Evolutionary conservation across 2,113 vertebrate species (phyloP), one percentile per base, ranked within the genome.

Genomic region (Megaceryle maxima): DNA sequence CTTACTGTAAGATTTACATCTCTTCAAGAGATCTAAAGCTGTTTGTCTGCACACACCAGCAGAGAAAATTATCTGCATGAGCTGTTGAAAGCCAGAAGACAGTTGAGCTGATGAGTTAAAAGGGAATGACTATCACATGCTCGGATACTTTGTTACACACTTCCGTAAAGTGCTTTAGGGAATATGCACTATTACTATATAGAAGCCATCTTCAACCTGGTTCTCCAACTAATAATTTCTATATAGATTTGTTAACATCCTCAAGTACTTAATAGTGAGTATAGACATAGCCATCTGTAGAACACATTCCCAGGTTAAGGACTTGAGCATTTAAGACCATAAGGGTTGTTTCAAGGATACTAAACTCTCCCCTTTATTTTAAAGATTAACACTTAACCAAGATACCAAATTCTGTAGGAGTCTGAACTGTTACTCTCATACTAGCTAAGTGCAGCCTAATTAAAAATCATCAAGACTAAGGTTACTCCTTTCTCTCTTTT

Each of bases 111-210:
- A 88, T 74, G 78, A 94, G 55, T 97, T 92, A 88, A 41, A 83
- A 64, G 35, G 69, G 84, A 95, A 92, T 92, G 96, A 97, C 63
- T 69, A 86, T 95, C 96, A 97, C 95, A 95, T 84, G 93, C 44
- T 90, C 62, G 77, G 48, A 76, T 44, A 72, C 25, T 90, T 79
- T 41, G 51, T 56, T 82, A 77, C 33, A 79, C 51, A 67, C 53
- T 94, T 95, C 72, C 91, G 8, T 76, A 70, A 80, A 90, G 78
- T 0, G 0, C 72, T 94, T 78, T 35, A 89, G 90, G 59, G 70
- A 72, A 79, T 39, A 87, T 6, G 20, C 2, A 1, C 46, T 75
- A 5, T 39, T 64, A 35, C 35, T 59, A 24, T 28, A 87, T 4
- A 31, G 37, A 59, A 67, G 33, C 14, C 46, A 79, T 60, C 64